Evolutionary conservation across 2,113 vertebrate species (phyloP).

Genomic region (Morone chrysops): DNA sequence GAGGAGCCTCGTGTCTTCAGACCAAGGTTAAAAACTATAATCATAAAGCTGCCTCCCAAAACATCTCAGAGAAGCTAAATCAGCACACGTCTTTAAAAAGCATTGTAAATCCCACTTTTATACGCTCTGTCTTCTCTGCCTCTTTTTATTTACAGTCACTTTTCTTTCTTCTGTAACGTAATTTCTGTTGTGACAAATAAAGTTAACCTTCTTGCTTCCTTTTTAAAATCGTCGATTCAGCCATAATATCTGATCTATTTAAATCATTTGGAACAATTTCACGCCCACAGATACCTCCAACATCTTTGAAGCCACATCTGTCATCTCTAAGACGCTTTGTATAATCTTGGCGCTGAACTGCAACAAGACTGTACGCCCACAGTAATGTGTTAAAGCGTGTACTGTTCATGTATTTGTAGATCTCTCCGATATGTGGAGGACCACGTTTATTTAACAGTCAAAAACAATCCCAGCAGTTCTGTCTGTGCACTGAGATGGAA

Average conservation of each 20-base stretch:
- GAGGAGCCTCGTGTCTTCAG: not conserved
- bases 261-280: not conserved
- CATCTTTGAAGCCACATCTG: constrained; percentile 62
- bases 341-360: constrained; percentile 56
- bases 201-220: not conserved
- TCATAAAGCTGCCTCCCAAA: not conserved
- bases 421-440: constrained; percentile 42
- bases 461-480: constrained; percentile 53
- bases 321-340: constrained; percentile 58
- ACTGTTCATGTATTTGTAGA: constrained; percentile 47
- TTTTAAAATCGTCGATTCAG: no score
- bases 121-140: not conserved
- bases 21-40: not conserved
- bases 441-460: constrained; percentile 69
- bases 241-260: not conserved
- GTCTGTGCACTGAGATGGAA: constrained; percentile 63
- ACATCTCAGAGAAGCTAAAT: not conserved
- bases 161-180: not conserved
- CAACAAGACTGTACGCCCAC: constrained; percentile 11
- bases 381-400: constrained; percentile 27
- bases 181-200: not conserved
- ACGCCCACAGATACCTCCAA: constrained; percentile 13
- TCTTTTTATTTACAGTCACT: not conserved
- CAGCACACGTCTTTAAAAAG: not conserved
- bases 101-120: not conserved